phyloP scores from a whole-genome alignment of 2,888 invertebrate genomes.

The Pseudococcus longispinus region DNA sequence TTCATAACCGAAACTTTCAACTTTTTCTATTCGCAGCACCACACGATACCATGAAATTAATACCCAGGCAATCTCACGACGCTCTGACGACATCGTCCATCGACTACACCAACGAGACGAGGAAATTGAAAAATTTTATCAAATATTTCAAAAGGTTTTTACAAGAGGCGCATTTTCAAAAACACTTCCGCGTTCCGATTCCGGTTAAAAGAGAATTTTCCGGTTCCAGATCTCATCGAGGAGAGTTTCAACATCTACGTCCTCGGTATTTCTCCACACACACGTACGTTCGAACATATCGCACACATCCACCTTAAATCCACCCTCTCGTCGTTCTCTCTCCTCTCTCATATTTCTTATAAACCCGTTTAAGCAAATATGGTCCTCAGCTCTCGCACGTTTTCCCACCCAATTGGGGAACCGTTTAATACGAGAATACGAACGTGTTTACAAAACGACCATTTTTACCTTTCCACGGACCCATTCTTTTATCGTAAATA shows the following conservation, averaged over 20 bases:
- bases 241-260: background rate
- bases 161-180: background rate
- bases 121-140: conserved; percentile 4
- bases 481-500: background rate
- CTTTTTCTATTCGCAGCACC: no score
- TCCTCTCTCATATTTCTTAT: background rate
- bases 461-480: background rate
- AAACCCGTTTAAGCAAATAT: background rate
- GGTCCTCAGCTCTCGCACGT: background rate
- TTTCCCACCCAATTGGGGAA: background rate
- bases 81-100: no score
- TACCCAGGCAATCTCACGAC: no score
- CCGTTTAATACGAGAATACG: background rate
- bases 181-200: background rate
- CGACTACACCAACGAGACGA: background rate
- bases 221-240: background rate
- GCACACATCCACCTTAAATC: background rate
- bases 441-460: background rate
- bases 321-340: background rate
- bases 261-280: background rate
- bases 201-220: background rate
- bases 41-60: no score
- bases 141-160: background rate
- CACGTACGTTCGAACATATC: no score
- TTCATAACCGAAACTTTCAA: no score